These are phyloP conservation scores for Delphinus delphis DNA, from an alignment of 2,113 vertebrate genomes.

Conservation along the genomic window DNA sequence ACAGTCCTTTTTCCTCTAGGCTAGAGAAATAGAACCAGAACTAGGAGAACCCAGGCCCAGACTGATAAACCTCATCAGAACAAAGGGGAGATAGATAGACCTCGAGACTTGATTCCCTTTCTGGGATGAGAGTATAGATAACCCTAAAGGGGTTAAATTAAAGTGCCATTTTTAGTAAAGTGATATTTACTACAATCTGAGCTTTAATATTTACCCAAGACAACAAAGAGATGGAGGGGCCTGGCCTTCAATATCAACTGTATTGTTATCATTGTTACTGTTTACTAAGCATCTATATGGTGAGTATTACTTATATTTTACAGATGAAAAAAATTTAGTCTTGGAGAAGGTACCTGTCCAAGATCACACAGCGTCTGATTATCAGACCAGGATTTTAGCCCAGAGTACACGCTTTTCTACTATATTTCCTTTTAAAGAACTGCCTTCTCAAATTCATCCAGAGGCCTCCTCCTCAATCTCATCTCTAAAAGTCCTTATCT, in stretches of 20 bases:
- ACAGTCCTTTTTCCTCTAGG: slow-evolving; percentile 3
- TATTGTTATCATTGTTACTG: background rate
- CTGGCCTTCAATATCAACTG: background rate
- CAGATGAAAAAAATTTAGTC: background rate
- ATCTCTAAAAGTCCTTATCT: slow-evolving; percentile 37
- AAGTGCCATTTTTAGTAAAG: background rate
- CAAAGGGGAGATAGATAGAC: background rate
- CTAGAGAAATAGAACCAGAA: background rate
- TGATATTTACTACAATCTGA: background rate
- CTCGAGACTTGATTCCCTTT: background rate
- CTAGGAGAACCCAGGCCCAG: background rate
- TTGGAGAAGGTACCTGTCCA: slow-evolving; percentile 37
- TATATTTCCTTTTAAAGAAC: slow-evolving; percentile 36
- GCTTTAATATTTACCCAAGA: slow-evolving; percentile 38
- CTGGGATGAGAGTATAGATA: background rate
- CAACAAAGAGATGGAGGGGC: background rate
- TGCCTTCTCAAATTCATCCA: slow-evolving; percentile 13
- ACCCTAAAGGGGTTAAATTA: background rate
- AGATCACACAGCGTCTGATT: slow-evolving; percentile 50
- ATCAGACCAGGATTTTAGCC: slow-evolving; percentile 10
- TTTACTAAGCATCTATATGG: background rate
- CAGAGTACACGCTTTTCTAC: slow-evolving; percentile 12
- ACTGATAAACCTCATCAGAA: background rate
- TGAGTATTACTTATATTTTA: background rate
- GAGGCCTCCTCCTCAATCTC: background rate